Conservation (phyloP, 2,888 invertebrate genomes). For the Ernsta delagoae region DNA sequence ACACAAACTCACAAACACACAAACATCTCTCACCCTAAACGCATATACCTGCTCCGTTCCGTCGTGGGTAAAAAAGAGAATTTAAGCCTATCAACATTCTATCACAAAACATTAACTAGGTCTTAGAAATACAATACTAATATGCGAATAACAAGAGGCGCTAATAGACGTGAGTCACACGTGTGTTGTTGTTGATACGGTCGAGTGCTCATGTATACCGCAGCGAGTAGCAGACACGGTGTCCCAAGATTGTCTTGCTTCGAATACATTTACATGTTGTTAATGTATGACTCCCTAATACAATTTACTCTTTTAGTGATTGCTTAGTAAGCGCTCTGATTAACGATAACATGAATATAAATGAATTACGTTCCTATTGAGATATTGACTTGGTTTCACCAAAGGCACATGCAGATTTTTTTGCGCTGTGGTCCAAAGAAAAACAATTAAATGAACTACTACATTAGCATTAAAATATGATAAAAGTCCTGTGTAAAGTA, state of each 20-base stretch:
- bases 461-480: no score
- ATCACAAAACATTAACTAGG: constrained; percentile 55
- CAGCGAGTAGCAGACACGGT: constrained; percentile 6
- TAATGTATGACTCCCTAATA: neutral
- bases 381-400: no score
- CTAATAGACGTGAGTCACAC: constrained; percentile 66
- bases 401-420: no score
- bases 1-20: no score
- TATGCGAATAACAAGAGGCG: constrained; percentile 63
- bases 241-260: constrained; percentile 12
- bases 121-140: constrained; percentile 65
- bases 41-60: no score
- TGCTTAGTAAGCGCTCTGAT: no score
- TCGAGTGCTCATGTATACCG: constrained; percentile 44
- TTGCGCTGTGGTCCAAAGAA: neutral
- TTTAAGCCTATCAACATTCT: neutral
- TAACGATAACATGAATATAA: no score
- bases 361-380: no score
- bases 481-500: no score
- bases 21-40: no score
- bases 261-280: neutral
- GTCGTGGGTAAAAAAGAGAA: no score
- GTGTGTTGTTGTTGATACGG: constrained; percentile 57
- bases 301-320: no score
- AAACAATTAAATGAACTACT: neutral